Percentiles rank a stretch among this genome's conserved stretches.
phyloP scores from a whole-genome alignment of 2,113 vertebrate species.

The Vulpes lagopus region DNA sequence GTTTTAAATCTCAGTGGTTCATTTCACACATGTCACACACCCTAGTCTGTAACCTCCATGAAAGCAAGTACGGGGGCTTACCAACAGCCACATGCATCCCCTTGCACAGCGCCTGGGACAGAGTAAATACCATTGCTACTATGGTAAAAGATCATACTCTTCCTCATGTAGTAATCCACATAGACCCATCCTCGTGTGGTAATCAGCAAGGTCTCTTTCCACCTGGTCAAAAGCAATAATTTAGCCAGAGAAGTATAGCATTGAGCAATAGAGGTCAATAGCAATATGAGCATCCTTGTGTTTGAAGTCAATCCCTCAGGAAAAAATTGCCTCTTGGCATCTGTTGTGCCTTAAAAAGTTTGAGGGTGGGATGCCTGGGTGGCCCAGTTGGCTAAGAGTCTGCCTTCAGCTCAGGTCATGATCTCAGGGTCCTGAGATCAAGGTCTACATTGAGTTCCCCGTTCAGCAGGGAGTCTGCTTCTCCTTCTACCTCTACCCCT shows the following conservation, averaged over 20 bases:
- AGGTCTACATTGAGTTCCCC: neutral
- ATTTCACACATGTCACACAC: neutral
- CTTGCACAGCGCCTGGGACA: neutral
- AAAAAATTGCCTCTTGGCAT: neutral
- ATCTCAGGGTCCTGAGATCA: neutral
- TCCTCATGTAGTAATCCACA: neutral
- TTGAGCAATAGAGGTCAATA: neutral
- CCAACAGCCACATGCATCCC: fast-evolving
- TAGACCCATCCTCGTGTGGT: neutral
- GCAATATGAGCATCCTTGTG: neutral
- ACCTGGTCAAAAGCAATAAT: neutral
- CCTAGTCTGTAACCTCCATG: neutral
- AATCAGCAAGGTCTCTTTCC: neutral
- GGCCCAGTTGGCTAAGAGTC: neutral
- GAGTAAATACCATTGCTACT: neutral
- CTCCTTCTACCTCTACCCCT: neutral
- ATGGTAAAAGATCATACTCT: neutral
- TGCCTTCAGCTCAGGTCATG: neutral
- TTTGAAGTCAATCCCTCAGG: neutral
- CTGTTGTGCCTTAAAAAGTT: neutral
- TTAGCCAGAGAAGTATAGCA: neutral
- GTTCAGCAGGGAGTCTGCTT: neutral
- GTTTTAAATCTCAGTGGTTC: neutral
- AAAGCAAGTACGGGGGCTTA: neutral
- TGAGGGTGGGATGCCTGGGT: neutral